phyloP scores from a whole-genome alignment of 2,113 vertebrate genomes.

The Podarcis raffonei region DNA sequence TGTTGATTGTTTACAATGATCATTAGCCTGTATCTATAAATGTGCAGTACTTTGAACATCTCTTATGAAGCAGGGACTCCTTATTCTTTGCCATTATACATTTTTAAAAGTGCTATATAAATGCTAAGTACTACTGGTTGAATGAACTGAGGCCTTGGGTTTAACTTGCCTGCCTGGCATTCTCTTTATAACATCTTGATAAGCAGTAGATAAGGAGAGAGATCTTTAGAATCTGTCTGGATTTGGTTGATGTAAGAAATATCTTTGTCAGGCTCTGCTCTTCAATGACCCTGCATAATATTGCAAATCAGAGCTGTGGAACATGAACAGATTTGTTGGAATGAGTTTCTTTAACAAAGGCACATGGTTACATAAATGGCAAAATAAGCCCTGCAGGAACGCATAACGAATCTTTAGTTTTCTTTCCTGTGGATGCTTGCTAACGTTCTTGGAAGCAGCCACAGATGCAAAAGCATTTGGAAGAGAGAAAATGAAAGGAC shows the following conservation, averaged over 20 bases:
- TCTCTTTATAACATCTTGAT: neutral
- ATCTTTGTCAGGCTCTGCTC: neutral
- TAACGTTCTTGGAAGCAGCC: neutral
- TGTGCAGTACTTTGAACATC: neutral
- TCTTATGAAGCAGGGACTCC: neutral
- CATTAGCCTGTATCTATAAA: neutral
- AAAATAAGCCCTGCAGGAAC: neutral
- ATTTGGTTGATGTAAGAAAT: neutral
- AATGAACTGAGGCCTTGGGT: neutral
- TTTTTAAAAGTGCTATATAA: neutral
- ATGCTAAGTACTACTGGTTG: neutral
- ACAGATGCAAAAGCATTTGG: neutral
- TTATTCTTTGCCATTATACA: neutral
- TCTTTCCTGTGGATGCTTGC: neutral
- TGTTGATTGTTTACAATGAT: neutral
- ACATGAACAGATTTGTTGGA: neutral
- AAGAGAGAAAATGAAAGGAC: neutral
- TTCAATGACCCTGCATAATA: neutral
- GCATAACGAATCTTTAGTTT: neutral
- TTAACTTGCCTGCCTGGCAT: neutral
- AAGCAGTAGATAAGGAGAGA: neutral
- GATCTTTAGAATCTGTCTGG: neutral
- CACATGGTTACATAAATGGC: neutral
- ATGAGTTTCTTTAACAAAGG: neutral
- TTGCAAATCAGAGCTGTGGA: neutral